A percentile compares a stretch with the other conserved stretches of the same genome.
Evolutionary conservation across 2,113 vertebrate genomes (phyloP).

Genomic region (Rostratula benghalensis): DNA sequence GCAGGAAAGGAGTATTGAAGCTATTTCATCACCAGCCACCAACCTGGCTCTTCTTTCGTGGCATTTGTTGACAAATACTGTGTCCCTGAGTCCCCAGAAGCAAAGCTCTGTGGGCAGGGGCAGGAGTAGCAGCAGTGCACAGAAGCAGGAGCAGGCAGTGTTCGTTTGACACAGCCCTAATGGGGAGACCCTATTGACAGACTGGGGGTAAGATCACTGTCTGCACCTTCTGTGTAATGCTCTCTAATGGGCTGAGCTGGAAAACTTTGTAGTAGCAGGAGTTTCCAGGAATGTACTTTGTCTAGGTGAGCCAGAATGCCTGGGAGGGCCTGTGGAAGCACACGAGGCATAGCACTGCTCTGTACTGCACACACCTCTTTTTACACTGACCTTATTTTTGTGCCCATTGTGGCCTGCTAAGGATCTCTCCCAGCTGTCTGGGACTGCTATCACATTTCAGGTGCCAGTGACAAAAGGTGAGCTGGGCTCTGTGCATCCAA

Average conservation of each 20-base stretch:
- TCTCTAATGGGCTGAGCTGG: not conserved
- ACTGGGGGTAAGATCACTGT: too few species aligned
- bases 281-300: not conserved
- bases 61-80: not conserved
- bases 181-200: too few species aligned
- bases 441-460: not conserved
- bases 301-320: not conserved
- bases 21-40: not conserved
- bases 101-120: not conserved
- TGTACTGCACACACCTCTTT: not conserved
- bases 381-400: not conserved
- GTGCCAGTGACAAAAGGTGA: not conserved
- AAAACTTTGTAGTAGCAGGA: rapidly evolving
- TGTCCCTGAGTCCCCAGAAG: not conserved
- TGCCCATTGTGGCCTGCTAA: not conserved
- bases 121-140: not conserved
- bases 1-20: not conserved
- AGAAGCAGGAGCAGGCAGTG: not conserved
- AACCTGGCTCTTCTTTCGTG: not conserved
- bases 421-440: not conserved
- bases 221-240: not conserved
- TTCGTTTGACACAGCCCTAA: not conserved
- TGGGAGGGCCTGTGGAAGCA: not conserved
- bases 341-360: not conserved
- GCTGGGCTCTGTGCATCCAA: not conserved